Evolutionary conservation across 2,888 invertebrate species (phyloP), one percentile per base, ranked within the genome.

Genomic region (Drosophila pseudotakahashii): DNA sequence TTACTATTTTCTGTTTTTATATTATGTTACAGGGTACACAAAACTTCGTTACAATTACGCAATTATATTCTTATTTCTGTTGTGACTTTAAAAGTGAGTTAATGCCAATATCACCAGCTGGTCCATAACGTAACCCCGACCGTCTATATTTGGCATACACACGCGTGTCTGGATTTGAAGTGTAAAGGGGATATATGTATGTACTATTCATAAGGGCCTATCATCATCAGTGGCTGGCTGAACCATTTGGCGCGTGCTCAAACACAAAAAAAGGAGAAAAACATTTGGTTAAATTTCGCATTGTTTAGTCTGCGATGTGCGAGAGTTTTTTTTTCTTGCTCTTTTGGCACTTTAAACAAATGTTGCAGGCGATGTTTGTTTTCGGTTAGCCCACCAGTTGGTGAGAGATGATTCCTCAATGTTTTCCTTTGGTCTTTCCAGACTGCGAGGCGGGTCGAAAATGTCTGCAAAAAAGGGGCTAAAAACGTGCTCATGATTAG

Each of bases 271-370:
- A 23, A 48, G 14, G 14, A 47, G 41, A 62, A 66, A 45, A 54
- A 45, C 50, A 63, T 73, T 77, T 83, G 57, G 67, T 41, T 39
- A 76, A 74, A 62, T 45, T 48, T 67, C 41, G 47, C 62, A 48
- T 74, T 84, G 81, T 77, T 80, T 86, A 82, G 83, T 86, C 77
- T 87, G 75, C 73, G 7, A 37, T 55, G 50, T 47, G 51, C 37
- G 42, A 32, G 37, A 14, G 36, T n/a, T 59, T 41, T n/a, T 59
- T 41, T 23, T 51, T 23, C 0, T 23, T 11, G 23, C 39, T 34
- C 23, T 34, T 53, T 69, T 66, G 68, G 55, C 50, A 73, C 60
- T 75, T 73, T 44, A 58, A 75, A 59, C 57, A 78, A 78, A 74
- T 73, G 74, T 77, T 73, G 73, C 79, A 60, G 57, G 32, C 52